Evolutionary conservation across 2,888 invertebrate species (phyloP), one percentile per base, ranked within the genome.

Genomic region (Tuta absoluta): DNA sequence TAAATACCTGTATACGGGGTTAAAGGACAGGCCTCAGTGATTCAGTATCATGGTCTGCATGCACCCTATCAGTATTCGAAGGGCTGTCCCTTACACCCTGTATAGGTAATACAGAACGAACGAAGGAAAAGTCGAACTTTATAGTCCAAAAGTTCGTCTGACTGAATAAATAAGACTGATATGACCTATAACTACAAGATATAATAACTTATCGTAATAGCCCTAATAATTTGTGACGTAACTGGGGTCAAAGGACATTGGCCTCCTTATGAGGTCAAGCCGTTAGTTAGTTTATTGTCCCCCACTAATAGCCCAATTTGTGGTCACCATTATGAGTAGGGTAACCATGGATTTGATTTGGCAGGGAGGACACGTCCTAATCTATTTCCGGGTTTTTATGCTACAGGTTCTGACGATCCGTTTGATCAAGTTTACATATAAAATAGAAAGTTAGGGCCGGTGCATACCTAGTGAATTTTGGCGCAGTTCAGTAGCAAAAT

Each of bases 291-390:
- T 51, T 51, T 51, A 28, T 56, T 28, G 56, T 56, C 33, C 24
- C 17, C 17, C 24, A 7, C 53, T 56, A 56, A 28, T 56, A 28
- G n/a, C 14, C 17, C 24, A 28, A 17, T 56, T 56, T 56, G 33
- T 56, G 28, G 56, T 4, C 19, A 56, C 33, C 12, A 51, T 56
- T 56, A 24, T 8, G 12, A 28, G 28, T 28, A 53, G 24, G 7
- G 24, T 53, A 14, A 14, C 53, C 24, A 53, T 51, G 19, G 51
- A 51, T 51, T 51, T 51, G 51, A 19, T 51, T 51, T 51, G 11
- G 49, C 8, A 49, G n/a, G 45, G 45, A 41, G 12, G 41, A 45
- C 45, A 45, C n/a, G 45, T 45, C n/a, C n/a, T n/a, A n/a, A 45
- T 45, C 45, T 4, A 45, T 45, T 45, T 45, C 45, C 45, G 45